Base-by-base conservation (phyloP, 2,113 vertebrate genomes). In the Cryptomyrus ogoouensis region DNA sequence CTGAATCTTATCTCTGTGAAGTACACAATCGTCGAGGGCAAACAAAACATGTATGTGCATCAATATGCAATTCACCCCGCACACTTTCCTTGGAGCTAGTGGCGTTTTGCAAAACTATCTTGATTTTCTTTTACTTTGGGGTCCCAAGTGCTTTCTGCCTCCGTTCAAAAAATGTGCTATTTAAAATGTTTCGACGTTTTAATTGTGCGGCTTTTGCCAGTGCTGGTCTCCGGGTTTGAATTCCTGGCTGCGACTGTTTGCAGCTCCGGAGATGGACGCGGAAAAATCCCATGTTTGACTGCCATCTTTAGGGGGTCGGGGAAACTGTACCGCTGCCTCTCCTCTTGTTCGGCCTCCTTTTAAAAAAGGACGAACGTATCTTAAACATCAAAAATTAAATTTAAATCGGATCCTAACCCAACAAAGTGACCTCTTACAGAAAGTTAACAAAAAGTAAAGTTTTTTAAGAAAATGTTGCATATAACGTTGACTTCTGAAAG, bases 271-370 rank as follows among this genome's bases (percentile, higher is more conserved):
- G 94, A 95, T 90, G 42, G 87, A 91, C 58, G 89, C 90, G 89
- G 80, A 94, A 91, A 94, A 96, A 95, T 92, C 92, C 93, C 96
- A 94, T 95, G 96, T 97, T 97, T 97, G 96, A 97, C 97, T 98
- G 97, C 97, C 97, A 97, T 96, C 98, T 98, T 97, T 98, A 96
- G 98, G 98, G 96, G 95, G 95, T 94, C 95, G 93, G 93, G 95
- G 95, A 96, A 97, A 98, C 93, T 96, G 96, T 95, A 87, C 7
- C 85, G 35, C 35, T 39, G 35, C 35, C n/a, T 77, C 35, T 39
- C 31, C 31, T 15, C 74, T 80, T 17, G 15, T 19, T 42, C 15
- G 74, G 74, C 35, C 74, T 42, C 15, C 6, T 77, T 15, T 35
- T 13, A 13, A 31, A 31, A 27, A 70, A 31, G 62, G 27, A 27